Conservation (phyloP, 2,888 invertebrate genomes). For the Diloba caeruleocephala region DNA sequence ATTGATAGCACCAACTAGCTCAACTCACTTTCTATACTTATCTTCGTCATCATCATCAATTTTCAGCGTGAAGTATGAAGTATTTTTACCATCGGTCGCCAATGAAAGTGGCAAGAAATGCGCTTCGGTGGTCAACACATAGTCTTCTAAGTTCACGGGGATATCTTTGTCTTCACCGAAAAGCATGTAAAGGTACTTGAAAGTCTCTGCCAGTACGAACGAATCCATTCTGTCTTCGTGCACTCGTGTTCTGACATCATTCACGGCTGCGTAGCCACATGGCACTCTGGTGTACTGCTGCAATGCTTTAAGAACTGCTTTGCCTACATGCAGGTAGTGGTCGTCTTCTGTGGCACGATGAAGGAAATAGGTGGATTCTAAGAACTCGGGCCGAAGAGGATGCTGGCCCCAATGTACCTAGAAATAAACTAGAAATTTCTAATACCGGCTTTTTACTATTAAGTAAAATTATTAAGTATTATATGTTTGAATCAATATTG, state of each 20-base stretch:
- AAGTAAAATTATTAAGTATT: background rate
- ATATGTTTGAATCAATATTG: background rate
- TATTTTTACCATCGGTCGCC: constrained; percentile 90
- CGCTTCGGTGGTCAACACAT: constrained; percentile 97
- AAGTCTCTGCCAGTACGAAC: constrained; percentile 98
- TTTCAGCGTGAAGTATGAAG: constrained; percentile 79
- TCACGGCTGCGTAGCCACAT: constrained; percentile 99
- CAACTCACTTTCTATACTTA: constrained; percentile 78
- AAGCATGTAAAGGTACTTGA: constrained; percentile 98
- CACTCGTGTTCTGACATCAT: constrained; percentile 96
- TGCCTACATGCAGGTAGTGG: constrained; percentile 97
- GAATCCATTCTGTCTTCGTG: constrained; percentile 99
- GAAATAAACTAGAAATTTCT: background rate
- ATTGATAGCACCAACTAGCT: background rate
- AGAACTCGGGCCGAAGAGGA: constrained; percentile 98
- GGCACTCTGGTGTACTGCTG: constrained; percentile 97
- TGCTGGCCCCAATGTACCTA: constrained; percentile 99
- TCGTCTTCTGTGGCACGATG: constrained; percentile 98
- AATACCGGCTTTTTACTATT: background rate
- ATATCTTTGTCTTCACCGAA: constrained; percentile 96
- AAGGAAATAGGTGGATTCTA: constrained; percentile 99
- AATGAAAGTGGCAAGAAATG: constrained; percentile 97
- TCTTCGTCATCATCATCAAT: constrained; percentile 83
- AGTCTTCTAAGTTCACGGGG: constrained; percentile 94
- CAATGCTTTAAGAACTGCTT: constrained; percentile 95